These are phyloP conservation scores for Balanococcus diminutus DNA, from an alignment of 2,888 invertebrate species.

Conservation along the genomic window DNA sequence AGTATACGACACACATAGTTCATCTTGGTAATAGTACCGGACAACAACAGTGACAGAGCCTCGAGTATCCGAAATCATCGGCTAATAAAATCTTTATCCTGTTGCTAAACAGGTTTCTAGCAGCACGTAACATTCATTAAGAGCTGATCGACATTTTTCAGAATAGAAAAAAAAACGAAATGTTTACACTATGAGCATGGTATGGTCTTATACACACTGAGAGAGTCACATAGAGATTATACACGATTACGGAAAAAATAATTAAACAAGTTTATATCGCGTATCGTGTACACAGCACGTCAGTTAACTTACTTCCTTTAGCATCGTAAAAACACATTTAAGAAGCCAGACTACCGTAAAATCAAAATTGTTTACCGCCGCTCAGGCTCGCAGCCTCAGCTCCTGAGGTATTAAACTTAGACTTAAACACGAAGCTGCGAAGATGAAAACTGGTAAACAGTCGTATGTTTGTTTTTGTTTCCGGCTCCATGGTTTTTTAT, in stretches of 20 bases:
- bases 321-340: slow-evolving; percentile 35
- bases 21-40: not conserved
- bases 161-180: not conserved
- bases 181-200: not conserved
- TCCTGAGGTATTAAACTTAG: not conserved
- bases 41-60: not conserved
- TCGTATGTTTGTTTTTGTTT: slow-evolving; percentile 47
- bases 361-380: slow-evolving; percentile 48
- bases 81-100: slow-evolving; percentile 17
- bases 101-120: slow-evolving; percentile 12
- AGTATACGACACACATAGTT: not conserved
- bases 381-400: no score
- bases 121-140: slow-evolving; percentile 14
- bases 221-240: not conserved
- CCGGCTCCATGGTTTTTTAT: slow-evolving; percentile 36
- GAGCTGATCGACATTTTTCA: slow-evolving; percentile 22
- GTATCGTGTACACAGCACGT: not conserved
- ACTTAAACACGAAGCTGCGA: slow-evolving; percentile 18
- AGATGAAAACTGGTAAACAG: slow-evolving; percentile 34
- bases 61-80: slow-evolving; percentile 3
- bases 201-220: not conserved
- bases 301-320: slow-evolving; percentile 19
- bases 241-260: slow-evolving; percentile 4
- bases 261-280: slow-evolving; percentile 10
- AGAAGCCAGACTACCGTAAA: slow-evolving; percentile 47